Percentiles rank a stretch among this genome's conserved stretches.
These are phyloP conservation scores for Myiopsitta monachus DNA, from an alignment of 2,113 vertebrate genomes.

Conservation along the genomic window DNA sequence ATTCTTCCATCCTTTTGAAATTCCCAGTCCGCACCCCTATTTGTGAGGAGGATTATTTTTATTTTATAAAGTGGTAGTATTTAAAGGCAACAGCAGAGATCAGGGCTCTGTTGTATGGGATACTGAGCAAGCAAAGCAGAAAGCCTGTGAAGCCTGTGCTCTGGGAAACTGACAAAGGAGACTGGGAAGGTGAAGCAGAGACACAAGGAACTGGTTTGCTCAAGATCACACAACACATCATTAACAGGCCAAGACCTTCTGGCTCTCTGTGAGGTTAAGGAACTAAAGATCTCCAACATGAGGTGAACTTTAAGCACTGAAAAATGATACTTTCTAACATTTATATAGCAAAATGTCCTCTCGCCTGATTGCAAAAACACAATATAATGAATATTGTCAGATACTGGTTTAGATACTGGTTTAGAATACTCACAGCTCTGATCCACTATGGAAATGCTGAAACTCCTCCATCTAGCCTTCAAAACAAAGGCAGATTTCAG, in stretches of 20 bases:
- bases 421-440: background rate
- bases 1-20: background rate
- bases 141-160: background rate
- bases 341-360: background rate
- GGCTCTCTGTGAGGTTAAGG: background rate
- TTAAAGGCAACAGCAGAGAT: background rate
- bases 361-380: background rate
- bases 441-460: background rate
- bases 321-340: background rate
- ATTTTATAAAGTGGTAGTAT: background rate
- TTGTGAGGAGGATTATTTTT: conserved; percentile 2
- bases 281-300: background rate
- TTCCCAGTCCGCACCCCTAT: background rate
- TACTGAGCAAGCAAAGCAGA: background rate
- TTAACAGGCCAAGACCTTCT: background rate
- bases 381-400: background rate
- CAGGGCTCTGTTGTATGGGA: background rate
- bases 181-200: background rate
- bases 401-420: background rate
- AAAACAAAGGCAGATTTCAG: background rate
- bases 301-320: background rate
- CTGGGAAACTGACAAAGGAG: background rate
- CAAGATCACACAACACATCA: background rate
- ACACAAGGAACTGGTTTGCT: background rate
- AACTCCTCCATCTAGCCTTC: background rate